Conservation (phyloP, 2,113 vertebrate genomes). For the Hydrochoerus hydrochaeris region DNA sequence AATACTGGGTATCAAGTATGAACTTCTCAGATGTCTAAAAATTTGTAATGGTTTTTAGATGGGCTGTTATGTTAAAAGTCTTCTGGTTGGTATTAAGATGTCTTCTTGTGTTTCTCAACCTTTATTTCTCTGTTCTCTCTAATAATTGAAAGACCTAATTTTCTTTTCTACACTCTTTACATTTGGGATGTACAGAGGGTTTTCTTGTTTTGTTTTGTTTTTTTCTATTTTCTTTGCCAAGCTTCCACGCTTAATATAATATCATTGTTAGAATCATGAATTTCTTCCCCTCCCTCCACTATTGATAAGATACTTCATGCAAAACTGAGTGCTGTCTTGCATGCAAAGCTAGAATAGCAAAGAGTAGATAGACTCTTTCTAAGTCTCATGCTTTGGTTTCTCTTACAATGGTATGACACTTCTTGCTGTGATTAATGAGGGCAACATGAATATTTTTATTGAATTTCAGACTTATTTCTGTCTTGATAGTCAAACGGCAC, state of each 20-base stretch:
- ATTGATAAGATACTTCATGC: neutral
- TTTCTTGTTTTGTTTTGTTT: neutral
- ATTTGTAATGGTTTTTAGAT: neutral
- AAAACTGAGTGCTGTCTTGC: neutral
- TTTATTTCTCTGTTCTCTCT: neutral
- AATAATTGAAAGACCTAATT: neutral
- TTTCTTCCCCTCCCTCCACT: neutral
- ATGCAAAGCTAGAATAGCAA: slow-evolving; percentile 10
- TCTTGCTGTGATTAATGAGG: neutral
- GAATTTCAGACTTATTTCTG: neutral
- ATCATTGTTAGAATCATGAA: neutral
- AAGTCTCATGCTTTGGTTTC: neutral
- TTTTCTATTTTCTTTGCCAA: neutral
- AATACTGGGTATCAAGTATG: neutral
- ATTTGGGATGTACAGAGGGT: neutral
- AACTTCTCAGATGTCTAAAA: neutral
- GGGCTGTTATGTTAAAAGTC: neutral
- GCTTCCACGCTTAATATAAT: neutral
- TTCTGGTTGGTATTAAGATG: neutral
- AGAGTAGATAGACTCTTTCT: neutral
- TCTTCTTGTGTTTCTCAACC: neutral
- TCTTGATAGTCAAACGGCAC: neutral
- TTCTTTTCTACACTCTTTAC: slow-evolving; percentile 7
- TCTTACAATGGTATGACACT: neutral
- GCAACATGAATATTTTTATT: neutral